Percentiles rank a stretch among this genome's conserved stretches.
These are phyloP conservation scores for Podocnemis expansa DNA, from an alignment of 2,113 vertebrate genomes.

Conservation along the genomic window DNA sequence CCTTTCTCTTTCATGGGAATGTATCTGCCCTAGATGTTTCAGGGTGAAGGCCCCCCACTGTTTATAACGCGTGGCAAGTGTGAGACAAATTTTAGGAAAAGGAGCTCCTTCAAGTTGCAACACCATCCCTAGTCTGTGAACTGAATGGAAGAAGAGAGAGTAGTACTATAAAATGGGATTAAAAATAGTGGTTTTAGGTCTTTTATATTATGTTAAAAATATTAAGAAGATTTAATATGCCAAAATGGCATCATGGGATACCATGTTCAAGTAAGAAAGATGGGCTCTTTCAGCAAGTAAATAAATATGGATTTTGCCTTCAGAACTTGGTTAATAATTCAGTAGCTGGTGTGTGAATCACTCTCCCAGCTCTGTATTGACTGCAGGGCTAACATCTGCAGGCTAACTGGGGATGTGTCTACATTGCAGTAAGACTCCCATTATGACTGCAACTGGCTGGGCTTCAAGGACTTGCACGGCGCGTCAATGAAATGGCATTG, in stretches of 20 bases:
- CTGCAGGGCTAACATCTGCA: neutral
- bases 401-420: neutral
- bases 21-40: neutral
- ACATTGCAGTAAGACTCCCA: neutral
- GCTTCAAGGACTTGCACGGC: neutral
- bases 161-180: neutral
- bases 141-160: neutral
- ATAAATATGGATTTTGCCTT: neutral
- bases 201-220: neutral
- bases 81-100: neutral
- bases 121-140: neutral
- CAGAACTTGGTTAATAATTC: neutral
- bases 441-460: neutral
- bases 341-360: fast-evolving
- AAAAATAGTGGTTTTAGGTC: neutral
- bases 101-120: neutral
- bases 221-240: neutral
- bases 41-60: neutral
- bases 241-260: neutral
- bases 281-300: neutral
- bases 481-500: neutral
- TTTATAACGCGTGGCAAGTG: neutral
- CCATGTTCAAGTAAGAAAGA: neutral
- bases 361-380: fast-evolving
- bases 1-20: neutral